phyloP scores from a whole-genome alignment of 2,113 vertebrate species.

The Callipepla squamata region DNA sequence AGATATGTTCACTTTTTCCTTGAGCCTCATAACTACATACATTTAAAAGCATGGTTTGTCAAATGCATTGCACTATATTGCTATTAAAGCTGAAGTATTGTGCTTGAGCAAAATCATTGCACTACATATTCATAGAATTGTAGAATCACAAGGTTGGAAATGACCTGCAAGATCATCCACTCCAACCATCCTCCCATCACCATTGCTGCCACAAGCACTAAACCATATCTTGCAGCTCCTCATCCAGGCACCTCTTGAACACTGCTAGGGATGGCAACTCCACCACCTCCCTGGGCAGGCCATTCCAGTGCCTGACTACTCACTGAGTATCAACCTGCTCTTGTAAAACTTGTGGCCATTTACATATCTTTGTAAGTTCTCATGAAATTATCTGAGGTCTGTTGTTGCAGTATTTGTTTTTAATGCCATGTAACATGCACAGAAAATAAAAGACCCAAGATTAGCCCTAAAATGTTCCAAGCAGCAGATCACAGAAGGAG shows the following conservation, averaged over 20 bases:
- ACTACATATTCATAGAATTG: not conserved
- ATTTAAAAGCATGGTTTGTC: not conserved
- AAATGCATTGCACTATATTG: not conserved
- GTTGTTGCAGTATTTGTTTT: not conserved
- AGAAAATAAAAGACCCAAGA: not conserved
- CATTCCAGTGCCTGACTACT: no score
- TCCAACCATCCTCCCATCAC: no score
- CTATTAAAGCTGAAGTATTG: not conserved
- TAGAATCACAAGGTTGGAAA: no score
- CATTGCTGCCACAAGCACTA: no score
- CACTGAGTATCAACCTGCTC: no score
- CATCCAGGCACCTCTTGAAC: no score
- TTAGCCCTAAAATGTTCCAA: not conserved
- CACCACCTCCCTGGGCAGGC: no score
- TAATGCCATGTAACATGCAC: not conserved
- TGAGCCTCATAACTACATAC: not conserved
- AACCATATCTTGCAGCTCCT: no score
- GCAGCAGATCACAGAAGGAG: not conserved
- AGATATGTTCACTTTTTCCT: not conserved
- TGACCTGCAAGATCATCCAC: no score
- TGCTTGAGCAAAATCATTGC: not conserved
- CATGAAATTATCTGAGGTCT: not conserved
- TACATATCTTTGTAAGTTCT: not conserved
- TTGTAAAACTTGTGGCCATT: no score
- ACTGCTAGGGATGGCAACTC: no score